Percentiles rank a stretch among this genome's conserved stretches.
phyloP scores from a whole-genome alignment of 2,113 vertebrate genomes.

The Heterotilapia buettikoferi region DNA sequence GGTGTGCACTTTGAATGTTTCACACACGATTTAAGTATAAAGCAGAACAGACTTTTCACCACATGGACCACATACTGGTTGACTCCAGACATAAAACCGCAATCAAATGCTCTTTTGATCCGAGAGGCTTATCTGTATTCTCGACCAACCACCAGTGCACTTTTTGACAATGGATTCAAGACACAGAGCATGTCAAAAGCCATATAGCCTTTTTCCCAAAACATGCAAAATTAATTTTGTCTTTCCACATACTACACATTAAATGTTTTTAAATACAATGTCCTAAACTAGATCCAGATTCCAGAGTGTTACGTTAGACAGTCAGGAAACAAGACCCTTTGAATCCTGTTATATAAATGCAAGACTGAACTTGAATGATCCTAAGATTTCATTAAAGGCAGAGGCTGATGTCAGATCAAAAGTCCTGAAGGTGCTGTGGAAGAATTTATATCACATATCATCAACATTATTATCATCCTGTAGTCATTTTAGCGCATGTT shows the following conservation, averaged over 20 bases:
- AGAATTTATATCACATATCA: not conserved
- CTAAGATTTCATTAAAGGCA: not conserved
- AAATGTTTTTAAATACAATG: not conserved
- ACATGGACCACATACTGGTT: conserved; percentile 28
- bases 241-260: not conserved
- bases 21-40: not conserved
- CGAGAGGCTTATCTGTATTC: not conserved
- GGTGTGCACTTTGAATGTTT: not conserved
- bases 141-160: not conserved
- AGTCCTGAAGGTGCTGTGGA: not conserved
- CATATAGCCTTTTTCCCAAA: not conserved
- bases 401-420: not conserved
- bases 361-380: not conserved
- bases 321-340: not conserved
- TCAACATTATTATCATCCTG: not conserved
- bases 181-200: not conserved
- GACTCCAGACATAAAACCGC: not conserved
- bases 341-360: not conserved
- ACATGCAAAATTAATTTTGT: not conserved
- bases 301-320: not conserved
- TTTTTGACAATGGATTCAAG: not conserved
- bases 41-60: not conserved
- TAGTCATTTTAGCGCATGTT: not conserved
- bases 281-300: not conserved
- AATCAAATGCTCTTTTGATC: not conserved